Base-by-base conservation (phyloP, 2,888 invertebrate species). In the Acanthosoma haemorrhoidale region DNA sequence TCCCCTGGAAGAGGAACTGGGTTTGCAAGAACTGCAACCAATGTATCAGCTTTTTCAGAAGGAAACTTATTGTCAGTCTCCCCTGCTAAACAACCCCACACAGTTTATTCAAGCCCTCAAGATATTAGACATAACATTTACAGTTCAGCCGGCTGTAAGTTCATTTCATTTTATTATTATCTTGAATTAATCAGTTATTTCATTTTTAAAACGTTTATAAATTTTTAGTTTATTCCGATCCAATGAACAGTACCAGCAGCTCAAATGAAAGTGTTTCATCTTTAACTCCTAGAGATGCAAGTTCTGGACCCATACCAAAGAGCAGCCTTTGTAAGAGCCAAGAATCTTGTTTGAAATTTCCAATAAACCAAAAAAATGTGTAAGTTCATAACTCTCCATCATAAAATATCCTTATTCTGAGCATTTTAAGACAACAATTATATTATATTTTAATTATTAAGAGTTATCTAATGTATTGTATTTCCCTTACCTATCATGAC, bases 191-290 rank as follows among this genome's bases (percentile, higher is more conserved):
- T 11, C 8, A 41, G 43, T 8, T 36, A 9, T 8, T 8, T 8
- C 8, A 36, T 36, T 9, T 36, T 36, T 36, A 9, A 9, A 36
- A 36, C 36, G 13, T 36, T 36, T 9, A 36, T 36, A 9, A 36
- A 36, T 36, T 73, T 68, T 31, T 73, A 74, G 74, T 72, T 70
- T 68, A 70, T 64, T 72, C 76, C 64, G 75, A 74, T 66, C 70
- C 70, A 11, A 38, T 75, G 63, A 76, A 78, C 74, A 84, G 84
- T 72, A 89, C 89, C 16, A 90, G 92, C 80, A 92, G 92, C 82
- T 92, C 92, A 18, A 90, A 88, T 76, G 93, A 94, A 82, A 93
- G 93, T 0, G 88, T 92, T 60, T 89, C 89, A 74, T 89, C 89
- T 6, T 70, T 92, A 60, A 89, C 88, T 73, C 76, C 76, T 1